Evolutionary conservation across 2,113 vertebrate genomes (phyloP).

Genomic region (Alectura lathami): DNA sequence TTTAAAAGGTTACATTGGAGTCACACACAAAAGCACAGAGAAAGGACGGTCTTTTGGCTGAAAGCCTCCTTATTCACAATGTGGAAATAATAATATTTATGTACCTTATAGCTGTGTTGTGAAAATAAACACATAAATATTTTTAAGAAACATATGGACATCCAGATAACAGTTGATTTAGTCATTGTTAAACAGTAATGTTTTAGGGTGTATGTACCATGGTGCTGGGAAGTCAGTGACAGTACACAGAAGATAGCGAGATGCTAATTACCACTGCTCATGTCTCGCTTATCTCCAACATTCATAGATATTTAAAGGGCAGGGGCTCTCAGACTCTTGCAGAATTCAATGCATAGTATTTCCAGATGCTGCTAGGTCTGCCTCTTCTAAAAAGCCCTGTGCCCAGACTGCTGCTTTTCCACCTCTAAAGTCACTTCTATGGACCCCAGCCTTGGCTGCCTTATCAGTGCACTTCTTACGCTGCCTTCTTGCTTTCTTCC

Average conservation of each 20-base stretch:
- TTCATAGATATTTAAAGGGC: not conserved
- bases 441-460: not conserved
- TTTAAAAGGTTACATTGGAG: not conserved
- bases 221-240: not conserved
- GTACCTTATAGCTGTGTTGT: not conserved
- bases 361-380: not conserved
- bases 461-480: not conserved
- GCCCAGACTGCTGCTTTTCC: not conserved
- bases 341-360: not conserved
- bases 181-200: not conserved
- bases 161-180: constrained; percentile 23
- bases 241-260: not conserved
- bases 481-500: not conserved
- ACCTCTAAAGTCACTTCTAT: not conserved
- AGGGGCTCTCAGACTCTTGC: not conserved
- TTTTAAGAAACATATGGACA: constrained; percentile 4
- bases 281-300: not conserved
- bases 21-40: not conserved
- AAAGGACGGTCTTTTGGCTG: not conserved
- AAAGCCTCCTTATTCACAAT: not conserved
- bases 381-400: not conserved
- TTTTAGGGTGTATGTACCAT: not conserved
- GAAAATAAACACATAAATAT: not conserved
- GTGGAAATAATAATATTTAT: not conserved
- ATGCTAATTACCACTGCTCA: not conserved